phyloP scores from a whole-genome alignment of 2,888 invertebrate genomes.

The Napeogenes inachia region DNA sequence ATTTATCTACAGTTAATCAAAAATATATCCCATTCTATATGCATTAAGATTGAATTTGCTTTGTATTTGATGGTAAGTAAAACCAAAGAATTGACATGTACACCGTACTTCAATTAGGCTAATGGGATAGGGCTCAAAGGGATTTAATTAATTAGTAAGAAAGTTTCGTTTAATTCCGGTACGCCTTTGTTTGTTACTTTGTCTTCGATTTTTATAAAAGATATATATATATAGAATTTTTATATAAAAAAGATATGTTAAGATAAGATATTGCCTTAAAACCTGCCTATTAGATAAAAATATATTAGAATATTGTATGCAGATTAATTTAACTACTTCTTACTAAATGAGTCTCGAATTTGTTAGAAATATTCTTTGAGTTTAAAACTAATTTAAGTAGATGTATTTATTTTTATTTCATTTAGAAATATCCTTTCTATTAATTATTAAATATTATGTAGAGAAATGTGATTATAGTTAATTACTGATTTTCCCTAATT shows the following conservation, averaged over 20 bases:
- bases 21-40: slow-evolving; percentile 27
- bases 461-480: no score
- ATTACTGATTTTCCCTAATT: no score
- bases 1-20: slow-evolving; percentile 33
- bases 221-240: no score
- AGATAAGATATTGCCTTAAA: no score
- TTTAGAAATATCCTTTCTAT: no score
- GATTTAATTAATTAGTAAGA: slow-evolving; percentile 77
- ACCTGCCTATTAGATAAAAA: no score
- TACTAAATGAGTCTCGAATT: no score
- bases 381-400: no score
- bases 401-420: no score
- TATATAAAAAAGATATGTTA: no score
- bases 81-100: slow-evolving; percentile 75
- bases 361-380: no score
- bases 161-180: slow-evolving; percentile 69
- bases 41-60: slow-evolving; percentile 36
- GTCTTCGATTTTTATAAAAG: slow-evolving; percentile 38
- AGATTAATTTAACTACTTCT: neutral
- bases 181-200: slow-evolving; percentile 66
- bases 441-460: no score
- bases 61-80: slow-evolving; percentile 34
- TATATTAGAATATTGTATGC: slow-evolving; percentile 7
- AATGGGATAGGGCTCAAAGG: slow-evolving; percentile 75
- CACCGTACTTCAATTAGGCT: slow-evolving; percentile 77